These are phyloP conservation scores for Pandemis cinnamomeana DNA, from an alignment of 2,888 invertebrate species.

Conservation along the genomic window DNA sequence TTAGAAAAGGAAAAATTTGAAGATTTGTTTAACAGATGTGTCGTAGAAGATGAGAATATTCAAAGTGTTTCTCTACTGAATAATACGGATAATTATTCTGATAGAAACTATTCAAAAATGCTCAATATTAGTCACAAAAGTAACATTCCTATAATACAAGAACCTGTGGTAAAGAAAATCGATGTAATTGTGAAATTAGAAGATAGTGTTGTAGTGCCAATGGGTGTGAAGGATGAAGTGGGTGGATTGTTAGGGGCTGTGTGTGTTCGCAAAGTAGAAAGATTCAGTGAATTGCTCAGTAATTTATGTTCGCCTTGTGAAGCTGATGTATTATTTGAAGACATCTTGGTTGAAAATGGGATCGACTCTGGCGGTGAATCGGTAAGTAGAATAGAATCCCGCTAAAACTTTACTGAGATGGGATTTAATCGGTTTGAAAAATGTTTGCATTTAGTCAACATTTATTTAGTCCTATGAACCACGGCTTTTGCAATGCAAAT, in stretches of 20 bases:
- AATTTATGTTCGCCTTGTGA: slow-evolving; percentile 80
- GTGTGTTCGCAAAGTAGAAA: slow-evolving; percentile 82
- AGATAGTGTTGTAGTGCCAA: slow-evolving; percentile 74
- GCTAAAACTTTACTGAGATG: not conserved
- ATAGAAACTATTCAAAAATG: slow-evolving; percentile 48
- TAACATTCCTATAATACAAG: slow-evolving; percentile 64
- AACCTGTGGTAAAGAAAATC: slow-evolving; percentile 58
- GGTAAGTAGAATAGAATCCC: slow-evolving; percentile 64
- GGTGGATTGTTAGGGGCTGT: slow-evolving; percentile 74
- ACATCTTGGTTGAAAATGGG: slow-evolving; percentile 76
- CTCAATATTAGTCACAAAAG: slow-evolving; percentile 69
- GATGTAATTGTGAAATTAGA: slow-evolving; percentile 61
- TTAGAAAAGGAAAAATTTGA: slow-evolving; percentile 72
- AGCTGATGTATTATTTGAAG: slow-evolving; percentile 78
- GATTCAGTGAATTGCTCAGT: slow-evolving; percentile 81
- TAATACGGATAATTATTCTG: slow-evolving; percentile 55
- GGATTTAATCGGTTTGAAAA: not conserved
- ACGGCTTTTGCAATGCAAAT: not conserved
- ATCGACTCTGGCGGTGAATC: slow-evolving; percentile 62
- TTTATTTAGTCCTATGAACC: not conserved
- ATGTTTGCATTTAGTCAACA: not conserved
- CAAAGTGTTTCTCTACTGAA: slow-evolving; percentile 55
- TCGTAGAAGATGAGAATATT: slow-evolving; percentile 58
- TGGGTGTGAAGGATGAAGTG: slow-evolving; percentile 67
- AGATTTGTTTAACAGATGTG: slow-evolving; percentile 73